Conservation (phyloP, 2,797 vertebrate species). For the Enteromius treurensis region DNA sequence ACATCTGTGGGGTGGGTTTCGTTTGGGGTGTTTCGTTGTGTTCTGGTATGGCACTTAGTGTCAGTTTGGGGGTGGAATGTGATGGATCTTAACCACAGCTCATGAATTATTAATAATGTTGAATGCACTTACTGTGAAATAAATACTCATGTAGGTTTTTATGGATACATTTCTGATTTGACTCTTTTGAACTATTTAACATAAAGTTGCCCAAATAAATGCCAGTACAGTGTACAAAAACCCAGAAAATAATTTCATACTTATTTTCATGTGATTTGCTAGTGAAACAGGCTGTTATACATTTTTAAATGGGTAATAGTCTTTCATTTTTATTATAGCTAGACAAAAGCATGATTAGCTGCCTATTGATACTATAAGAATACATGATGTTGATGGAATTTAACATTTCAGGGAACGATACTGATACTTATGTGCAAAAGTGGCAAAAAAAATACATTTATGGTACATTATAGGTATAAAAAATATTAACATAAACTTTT, state of each 20-base stretch:
- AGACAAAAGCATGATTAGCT: not conserved
- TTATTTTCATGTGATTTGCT: not conserved
- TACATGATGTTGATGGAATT: not conserved
- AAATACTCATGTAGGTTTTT: not conserved
- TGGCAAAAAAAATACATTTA: not conserved
- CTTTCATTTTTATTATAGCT: not conserved
- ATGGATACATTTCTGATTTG: not conserved
- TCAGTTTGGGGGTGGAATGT: conserved; percentile 1
- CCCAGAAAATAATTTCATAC: no score
- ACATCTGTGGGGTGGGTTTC: conserved; percentile 23
- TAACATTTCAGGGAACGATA: not conserved
- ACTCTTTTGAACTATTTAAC: conserved; percentile 30
- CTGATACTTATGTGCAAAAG: not conserved
- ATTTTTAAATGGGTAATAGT: not conserved
- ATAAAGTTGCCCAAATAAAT: not conserved
- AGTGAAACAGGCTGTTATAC: not conserved
- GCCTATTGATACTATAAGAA: not conserved
- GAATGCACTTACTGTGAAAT: not conserved
- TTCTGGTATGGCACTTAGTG: conserved; percentile 16
- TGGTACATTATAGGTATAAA: not conserved
- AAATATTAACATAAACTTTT: not conserved
- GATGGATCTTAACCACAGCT: conserved; percentile 30
- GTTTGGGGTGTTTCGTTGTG: conserved; percentile 17
- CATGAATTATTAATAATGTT: conserved; percentile 34
- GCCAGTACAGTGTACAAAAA: not conserved